Conservation (phyloP, 2,888 invertebrate genomes). For the Apotomis turbidana region DNA sequence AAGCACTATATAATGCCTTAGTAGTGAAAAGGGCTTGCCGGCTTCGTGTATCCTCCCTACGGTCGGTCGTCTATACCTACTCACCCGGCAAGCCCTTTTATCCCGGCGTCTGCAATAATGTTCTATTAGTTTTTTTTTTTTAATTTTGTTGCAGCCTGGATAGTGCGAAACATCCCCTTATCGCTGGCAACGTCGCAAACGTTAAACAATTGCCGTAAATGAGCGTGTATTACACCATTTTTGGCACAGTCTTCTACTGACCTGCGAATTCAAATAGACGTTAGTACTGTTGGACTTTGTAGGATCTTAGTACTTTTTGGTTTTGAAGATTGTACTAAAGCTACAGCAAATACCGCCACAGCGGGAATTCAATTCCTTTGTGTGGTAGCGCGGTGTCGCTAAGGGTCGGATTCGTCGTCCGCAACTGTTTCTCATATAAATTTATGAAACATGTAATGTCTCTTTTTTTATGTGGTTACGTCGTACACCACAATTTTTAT, state of each 20-base stretch:
- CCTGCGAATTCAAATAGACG: neutral
- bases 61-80: too few species aligned
- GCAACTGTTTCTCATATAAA: conserved; percentile 6
- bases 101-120: neutral
- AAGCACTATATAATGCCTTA: too few species aligned
- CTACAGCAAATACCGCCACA: neutral
- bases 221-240: conserved; percentile 28
- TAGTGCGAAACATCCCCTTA: conserved; percentile 9
- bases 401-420: neutral
- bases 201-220: conserved; percentile 30
- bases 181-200: conserved; percentile 32
- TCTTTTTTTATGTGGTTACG: too few species aligned
- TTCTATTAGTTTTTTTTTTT: neutral
- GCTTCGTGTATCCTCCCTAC: too few species aligned
- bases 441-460: too few species aligned
- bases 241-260: conserved; percentile 16
- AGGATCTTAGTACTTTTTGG: neutral
- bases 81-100: too few species aligned
- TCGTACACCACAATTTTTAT: too few species aligned
- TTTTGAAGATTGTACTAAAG: neutral
- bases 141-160: neutral
- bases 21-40: too few species aligned
- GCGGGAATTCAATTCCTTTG: conserved; percentile 5
- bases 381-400: neutral
- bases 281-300: neutral